A percentile compares a stretch with the other conserved stretches of the same genome.
Conservation (phyloP, 2,113 vertebrate species). For the Rhinoderma darwinii region DNA sequence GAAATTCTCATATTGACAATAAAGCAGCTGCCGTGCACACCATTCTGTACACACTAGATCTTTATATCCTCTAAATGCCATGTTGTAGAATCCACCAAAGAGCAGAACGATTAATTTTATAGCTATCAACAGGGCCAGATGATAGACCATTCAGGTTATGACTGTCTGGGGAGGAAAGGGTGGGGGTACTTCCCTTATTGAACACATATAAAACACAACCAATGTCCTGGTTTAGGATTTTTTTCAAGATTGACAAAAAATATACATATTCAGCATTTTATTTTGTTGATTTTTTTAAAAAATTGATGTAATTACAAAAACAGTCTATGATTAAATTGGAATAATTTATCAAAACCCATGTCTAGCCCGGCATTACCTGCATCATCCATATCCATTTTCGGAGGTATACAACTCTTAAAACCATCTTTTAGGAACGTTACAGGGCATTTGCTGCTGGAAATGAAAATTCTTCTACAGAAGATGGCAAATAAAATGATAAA, state of each 20-base stretch:
- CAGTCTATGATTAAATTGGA: background rate
- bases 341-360: background rate
- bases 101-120: background rate
- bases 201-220: background rate
- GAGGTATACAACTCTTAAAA: background rate
- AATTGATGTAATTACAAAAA: too few species aligned
- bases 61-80: background rate
- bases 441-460: background rate
- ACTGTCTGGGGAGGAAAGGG: background rate
- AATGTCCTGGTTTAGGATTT: background rate
- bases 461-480: background rate
- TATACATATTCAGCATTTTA: background rate
- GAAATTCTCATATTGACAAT: background rate
- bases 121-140: background rate
- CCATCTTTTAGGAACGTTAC: background rate
- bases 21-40: background rate
- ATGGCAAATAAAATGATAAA: background rate
- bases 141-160: background rate
- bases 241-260: too few species aligned
- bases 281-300: too few species aligned
- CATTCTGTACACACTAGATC: background rate
- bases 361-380: background rate
- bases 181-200: background rate
- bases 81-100: background rate
- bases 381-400: background rate